A percentile compares a stretch with the other conserved stretches of the same genome.
Conservation (phyloP, 2,797 vertebrate genomes). For the Moxostoma hubbsi region DNA sequence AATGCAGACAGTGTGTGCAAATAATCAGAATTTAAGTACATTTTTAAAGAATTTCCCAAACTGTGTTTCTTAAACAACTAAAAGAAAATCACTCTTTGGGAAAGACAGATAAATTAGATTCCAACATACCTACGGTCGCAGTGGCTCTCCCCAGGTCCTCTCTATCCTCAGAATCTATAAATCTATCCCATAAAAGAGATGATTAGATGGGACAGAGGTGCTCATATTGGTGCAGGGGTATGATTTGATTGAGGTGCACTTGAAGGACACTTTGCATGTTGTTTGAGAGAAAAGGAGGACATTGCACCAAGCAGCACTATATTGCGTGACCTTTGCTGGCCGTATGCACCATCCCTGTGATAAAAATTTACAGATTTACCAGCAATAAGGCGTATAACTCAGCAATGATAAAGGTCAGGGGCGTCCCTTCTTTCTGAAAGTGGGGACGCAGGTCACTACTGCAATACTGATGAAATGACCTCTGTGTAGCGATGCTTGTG, state of each 20-base stretch:
- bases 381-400: constrained; percentile 51
- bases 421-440: constrained; percentile 16
- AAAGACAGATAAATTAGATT: constrained; percentile 29
- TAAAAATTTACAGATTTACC: constrained; percentile 52
- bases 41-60: too few species aligned
- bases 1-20: too few species aligned
- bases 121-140: background rate
- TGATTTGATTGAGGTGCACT: constrained; percentile 33
- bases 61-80: too few species aligned
- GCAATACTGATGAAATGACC: constrained; percentile 42
- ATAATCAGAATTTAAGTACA: too few species aligned
- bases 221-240: constrained; percentile 3
- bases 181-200: constrained; percentile 41
- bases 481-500: background rate
- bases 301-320: constrained; percentile 8
- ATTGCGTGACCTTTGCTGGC: constrained; percentile 52
- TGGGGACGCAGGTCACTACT: constrained; percentile 45
- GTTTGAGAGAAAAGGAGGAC: constrained; percentile 23
- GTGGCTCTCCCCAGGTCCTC: background rate
- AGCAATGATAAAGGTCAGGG: constrained; percentile 56
- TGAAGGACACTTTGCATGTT: constrained; percentile 52
- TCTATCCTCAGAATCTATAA: constrained; percentile 28
- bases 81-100: background rate
- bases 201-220: constrained; percentile 8
- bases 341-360: constrained; percentile 8